Conservation (phyloP, 1,140 invertebrate genomes). For the Scylla paramamosain region DNA sequence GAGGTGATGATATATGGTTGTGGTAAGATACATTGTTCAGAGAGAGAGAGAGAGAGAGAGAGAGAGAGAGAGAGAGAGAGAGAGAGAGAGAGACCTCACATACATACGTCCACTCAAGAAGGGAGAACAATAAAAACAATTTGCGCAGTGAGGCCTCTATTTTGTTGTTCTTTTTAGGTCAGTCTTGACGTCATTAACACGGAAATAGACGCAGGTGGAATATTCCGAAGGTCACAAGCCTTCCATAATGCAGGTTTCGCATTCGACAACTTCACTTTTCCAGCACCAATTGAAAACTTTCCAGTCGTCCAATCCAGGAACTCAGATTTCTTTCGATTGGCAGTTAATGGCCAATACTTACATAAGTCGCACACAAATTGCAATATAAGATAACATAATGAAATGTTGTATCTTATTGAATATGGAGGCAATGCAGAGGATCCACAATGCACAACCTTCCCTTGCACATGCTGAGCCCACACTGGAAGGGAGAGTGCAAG, state of each 20-base stretch:
- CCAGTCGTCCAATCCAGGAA: background rate
- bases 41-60: too few species aligned
- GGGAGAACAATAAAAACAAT: too few species aligned
- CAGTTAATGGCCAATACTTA: background rate
- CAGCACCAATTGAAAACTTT: background rate
- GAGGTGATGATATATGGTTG: too few species aligned
- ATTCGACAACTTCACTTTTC: background rate
- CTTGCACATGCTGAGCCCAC: background rate
- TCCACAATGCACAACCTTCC: background rate
- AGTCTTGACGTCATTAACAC: background rate
- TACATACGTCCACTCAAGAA: too few species aligned
- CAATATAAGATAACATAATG: background rate
- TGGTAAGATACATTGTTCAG: too few species aligned
- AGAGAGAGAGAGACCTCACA: too few species aligned
- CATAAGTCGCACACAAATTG: background rate
- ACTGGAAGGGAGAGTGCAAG: background rate
- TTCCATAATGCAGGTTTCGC: background rate
- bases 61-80: too few species aligned
- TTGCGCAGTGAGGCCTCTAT: too few species aligned
- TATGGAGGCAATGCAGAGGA: background rate
- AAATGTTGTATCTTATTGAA: background rate
- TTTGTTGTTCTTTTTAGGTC: background rate
- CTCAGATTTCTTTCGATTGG: background rate
- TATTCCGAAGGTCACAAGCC: background rate
- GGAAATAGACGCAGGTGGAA: conserved; percentile 9